A percentile compares a stretch with the other conserved stretches of the same genome.
phyloP scores from a whole-genome alignment of 1,140 invertebrate genomes.

The Prorops nasuta region DNA sequence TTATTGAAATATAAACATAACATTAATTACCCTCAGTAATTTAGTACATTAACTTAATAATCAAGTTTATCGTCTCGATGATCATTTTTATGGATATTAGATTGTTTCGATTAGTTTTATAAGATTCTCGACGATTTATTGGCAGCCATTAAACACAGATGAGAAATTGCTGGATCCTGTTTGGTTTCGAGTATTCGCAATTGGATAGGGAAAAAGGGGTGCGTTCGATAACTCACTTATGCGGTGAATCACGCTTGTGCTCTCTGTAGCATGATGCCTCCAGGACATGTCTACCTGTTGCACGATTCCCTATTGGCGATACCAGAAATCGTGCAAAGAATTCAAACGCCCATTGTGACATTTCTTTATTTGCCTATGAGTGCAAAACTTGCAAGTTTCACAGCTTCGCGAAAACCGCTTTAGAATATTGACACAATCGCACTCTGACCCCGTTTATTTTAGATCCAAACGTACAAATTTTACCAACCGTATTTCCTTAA shows the following conservation, averaged over 20 bases:
- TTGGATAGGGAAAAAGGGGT: constrained; percentile 24
- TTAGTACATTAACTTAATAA: too few relatives aligned
- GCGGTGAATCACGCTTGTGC: constrained; percentile 32
- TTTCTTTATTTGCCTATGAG: too few relatives aligned
- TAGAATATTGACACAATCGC: too few relatives aligned
- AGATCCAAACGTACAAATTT: too few relatives aligned
- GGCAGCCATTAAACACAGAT: not conserved
- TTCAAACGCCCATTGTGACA: constrained; percentile 16
- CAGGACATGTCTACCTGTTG: constrained; percentile 46
- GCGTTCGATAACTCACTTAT: constrained; percentile 42
- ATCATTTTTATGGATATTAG: not conserved
- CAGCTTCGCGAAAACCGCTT: not conserved
- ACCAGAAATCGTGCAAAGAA: constrained; percentile 30
- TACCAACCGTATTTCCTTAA: too few relatives aligned
- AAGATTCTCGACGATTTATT: not conserved
- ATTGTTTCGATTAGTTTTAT: not conserved
- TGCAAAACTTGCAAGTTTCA: too few relatives aligned
- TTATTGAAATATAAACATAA: too few relatives aligned
- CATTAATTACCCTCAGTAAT: too few relatives aligned
- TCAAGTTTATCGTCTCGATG: not conserved
- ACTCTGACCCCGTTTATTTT: too few relatives aligned
- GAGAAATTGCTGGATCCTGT: not conserved
- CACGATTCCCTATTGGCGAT: constrained; percentile 34
- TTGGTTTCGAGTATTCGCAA: not conserved
- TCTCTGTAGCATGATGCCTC: constrained; percentile 34